Conservation (phyloP, 2,888 invertebrate genomes). For the Himalopsyche kuldschensis region DNA sequence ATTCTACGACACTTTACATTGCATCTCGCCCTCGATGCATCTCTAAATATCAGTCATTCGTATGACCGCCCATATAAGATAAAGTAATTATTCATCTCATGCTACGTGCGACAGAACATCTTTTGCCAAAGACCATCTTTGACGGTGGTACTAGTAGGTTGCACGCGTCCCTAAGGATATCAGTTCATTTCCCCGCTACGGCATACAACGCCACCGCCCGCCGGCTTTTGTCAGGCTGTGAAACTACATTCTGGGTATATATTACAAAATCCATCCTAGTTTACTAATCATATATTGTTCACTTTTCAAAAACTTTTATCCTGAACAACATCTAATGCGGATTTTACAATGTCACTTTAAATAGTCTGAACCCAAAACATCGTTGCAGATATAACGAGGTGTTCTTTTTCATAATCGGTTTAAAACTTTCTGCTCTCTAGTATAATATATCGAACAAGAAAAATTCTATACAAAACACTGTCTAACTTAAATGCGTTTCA, state of each 20-base stretch:
- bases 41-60: too few species aligned
- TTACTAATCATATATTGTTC: neutral
- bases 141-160: neutral
- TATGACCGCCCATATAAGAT: neutral
- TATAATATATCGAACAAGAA: too few species aligned
- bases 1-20: too few species aligned
- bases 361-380: neutral
- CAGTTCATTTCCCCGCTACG: constrained; percentile 9
- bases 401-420: too few species aligned
- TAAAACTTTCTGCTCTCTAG: too few species aligned
- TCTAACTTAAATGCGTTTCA: too few species aligned
- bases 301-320: neutral
- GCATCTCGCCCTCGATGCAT: too few species aligned
- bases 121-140: neutral
- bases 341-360: neutral
- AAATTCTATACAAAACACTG: too few species aligned
- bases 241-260: neutral
- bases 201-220: neutral
- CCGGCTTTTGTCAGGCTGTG: neutral
- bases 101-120: neutral
- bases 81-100: neutral
- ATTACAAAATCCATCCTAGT: neutral
- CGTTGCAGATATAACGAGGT: too few species aligned
- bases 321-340: neutral
- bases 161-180: neutral